Conservation (phyloP, 2,888 invertebrate genomes). For the Spialia ferax region DNA sequence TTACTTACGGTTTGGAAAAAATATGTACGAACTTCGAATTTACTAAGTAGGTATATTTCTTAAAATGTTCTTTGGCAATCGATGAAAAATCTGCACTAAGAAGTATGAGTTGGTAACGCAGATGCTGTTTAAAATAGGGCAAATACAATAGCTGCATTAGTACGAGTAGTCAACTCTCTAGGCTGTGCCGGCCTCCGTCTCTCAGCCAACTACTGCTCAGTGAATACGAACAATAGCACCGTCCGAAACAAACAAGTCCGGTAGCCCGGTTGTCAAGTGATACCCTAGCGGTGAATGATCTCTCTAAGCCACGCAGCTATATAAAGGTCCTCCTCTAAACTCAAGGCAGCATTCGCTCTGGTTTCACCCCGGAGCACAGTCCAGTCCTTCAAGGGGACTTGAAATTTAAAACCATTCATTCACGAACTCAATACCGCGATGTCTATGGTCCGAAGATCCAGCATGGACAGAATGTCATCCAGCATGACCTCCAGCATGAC, state of each 20-base stretch:
- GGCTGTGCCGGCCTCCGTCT: slow-evolving; percentile 18
- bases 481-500: slow-evolving; percentile 85
- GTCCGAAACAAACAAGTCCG: slow-evolving; percentile 62
- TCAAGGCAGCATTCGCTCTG: slow-evolving; percentile 77
- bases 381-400: slow-evolving; percentile 62
- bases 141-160: slow-evolving; percentile 14
- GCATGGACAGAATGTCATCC: slow-evolving; percentile 83
- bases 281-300: slow-evolving; percentile 73
- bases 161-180: slow-evolving; percentile 7
- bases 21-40: too few species aligned
- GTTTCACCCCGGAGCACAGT: slow-evolving; percentile 74
- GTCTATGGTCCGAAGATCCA: slow-evolving; percentile 77
- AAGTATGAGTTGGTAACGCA: background rate
- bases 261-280: slow-evolving; percentile 72
- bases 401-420: slow-evolving; percentile 45
- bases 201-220: slow-evolving; percentile 59
- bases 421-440: slow-evolving; percentile 44
- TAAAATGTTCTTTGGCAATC: too few species aligned
- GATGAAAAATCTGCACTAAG: too few species aligned
- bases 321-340: slow-evolving; percentile 59
- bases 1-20: too few species aligned
- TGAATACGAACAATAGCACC: slow-evolving; percentile 69
- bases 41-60: background rate
- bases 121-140: slow-evolving; percentile 11
- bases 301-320: slow-evolving; percentile 57